phyloP scores from a whole-genome alignment of 2,888 invertebrate genomes.

The Dimorphilus gyrociliatus region DNA sequence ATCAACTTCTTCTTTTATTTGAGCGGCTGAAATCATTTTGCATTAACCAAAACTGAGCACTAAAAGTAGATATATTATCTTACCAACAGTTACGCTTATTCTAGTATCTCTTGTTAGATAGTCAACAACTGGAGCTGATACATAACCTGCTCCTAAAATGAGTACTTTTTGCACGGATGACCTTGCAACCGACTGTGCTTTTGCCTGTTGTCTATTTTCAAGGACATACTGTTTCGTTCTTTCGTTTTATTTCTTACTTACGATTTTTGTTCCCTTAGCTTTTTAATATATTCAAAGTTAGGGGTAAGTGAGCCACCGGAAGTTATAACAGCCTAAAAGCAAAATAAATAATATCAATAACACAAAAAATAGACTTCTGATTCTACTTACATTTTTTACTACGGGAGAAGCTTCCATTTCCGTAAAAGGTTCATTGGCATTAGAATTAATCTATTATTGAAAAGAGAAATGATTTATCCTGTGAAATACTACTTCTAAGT shows the following conservation, averaged over 20 bases:
- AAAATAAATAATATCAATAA: constrained; percentile 5
- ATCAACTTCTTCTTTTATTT: constrained; percentile 73
- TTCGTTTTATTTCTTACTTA: constrained; percentile 10
- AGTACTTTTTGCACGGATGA: constrained; percentile 50
- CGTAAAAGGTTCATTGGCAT: constrained; percentile 36
- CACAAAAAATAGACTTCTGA: constrained; percentile 2
- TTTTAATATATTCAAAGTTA: constrained; percentile 83
- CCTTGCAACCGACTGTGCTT: constrained; percentile 44
- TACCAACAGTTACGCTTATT: constrained; percentile 64
- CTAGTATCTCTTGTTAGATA: constrained; percentile 69
- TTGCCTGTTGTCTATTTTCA: constrained; percentile 15
- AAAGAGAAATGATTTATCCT: too few species aligned
- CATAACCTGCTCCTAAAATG: constrained; percentile 85
- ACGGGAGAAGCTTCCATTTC: constrained; percentile 51
- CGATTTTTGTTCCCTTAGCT: constrained; percentile 49
- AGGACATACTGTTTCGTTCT: background rate
- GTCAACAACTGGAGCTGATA: constrained; percentile 82
- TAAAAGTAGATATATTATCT: constrained; percentile 10
- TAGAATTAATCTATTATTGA: constrained; percentile 31
- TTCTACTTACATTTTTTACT: constrained; percentile 44
- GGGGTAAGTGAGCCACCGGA: constrained; percentile 83
- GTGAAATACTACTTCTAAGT: too few species aligned
- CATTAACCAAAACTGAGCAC: background rate
- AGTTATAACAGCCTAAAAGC: constrained; percentile 74
- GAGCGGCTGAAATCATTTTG: constrained; percentile 56